Conservation (phyloP, 2,113 vertebrate genomes). For the Stigmatopora argus region DNA sequence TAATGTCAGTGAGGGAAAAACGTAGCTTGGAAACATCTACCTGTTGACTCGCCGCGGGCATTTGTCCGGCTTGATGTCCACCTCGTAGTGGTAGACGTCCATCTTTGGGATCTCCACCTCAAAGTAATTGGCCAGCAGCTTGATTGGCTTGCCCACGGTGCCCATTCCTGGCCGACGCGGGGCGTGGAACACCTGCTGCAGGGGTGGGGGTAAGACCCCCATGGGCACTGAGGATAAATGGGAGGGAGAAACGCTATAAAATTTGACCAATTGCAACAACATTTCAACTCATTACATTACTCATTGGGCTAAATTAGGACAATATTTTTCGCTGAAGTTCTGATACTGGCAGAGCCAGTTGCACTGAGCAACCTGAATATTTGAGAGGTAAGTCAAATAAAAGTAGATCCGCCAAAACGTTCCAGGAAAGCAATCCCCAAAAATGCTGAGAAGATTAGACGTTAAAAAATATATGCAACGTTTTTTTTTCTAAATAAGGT, state of each 20-base stretch:
- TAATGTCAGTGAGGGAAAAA: no score
- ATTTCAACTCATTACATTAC: no score
- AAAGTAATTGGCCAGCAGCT: constrained; percentile 98
- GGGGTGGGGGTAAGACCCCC: constrained; percentile 89
- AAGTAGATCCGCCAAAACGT: no score
- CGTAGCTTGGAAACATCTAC: constrained; percentile 55
- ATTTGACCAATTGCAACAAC: not conserved
- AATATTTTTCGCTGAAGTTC: no score
- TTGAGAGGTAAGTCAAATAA: no score
- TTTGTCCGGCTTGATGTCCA: constrained; percentile 99
- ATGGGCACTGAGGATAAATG: constrained; percentile 73
- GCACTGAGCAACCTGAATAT: no score
- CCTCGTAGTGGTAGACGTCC: constrained; percentile 96
- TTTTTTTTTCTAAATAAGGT: no score
- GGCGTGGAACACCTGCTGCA: constrained; percentile 99
- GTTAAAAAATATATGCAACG: no score
- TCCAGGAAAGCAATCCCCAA: no score
- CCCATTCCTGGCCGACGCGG: constrained; percentile 96
- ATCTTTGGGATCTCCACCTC: constrained; percentile 99
- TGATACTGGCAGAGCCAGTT: no score
- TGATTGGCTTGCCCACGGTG: constrained; percentile 98
- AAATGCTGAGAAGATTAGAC: no score
- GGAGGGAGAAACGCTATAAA: not conserved
- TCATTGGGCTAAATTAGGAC: no score
- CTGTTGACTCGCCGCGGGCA: constrained; percentile 98